Evolutionary conservation across 2,797 vertebrate species (phyloP), one percentile per base, ranked within the genome.

Genomic region (Lates japonicus): DNA sequence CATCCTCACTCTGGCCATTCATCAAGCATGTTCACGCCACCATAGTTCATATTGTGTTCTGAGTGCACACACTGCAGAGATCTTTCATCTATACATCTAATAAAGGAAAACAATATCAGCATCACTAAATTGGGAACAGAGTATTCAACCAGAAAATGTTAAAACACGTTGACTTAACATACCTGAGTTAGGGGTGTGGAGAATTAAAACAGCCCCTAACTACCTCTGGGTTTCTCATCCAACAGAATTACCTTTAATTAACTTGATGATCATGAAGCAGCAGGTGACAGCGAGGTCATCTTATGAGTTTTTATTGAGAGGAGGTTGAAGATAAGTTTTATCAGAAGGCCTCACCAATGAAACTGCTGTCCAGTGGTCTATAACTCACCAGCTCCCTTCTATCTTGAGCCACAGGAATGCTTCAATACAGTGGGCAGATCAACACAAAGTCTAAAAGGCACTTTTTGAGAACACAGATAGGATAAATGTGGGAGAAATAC

Each of bases 371-470:
- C 65, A 71, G 46, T 17, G 35, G 42, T 39, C 77, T 51, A 72
- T 86, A 86, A 82, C 68, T 90, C 81, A 90, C 65, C 52, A 54
- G 73, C 70, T 82, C 67, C 72, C 44, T 70, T 70, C 35, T n/a
- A 78, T 74, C 13, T n/a, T 46, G 70, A 87, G 83, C 55, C 70
- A 79, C 64, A 90, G 67, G 66, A 91, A 88, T 90, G 74, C n/a
- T 83, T 85, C 62, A n/a, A 71, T 41, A 49, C n/a, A 29, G 80
- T 88, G 81, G 85, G 83, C 1, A 51, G 54, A 82, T 83, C 37
- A 86, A 76, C 35, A 60, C 39, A 76, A 70, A 76, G 31, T 65
- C 42, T 54, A 52, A 74, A 62, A 76, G 11, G 22, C n/a, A 3
- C 25, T 73, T 77, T 79, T 74, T 70, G 11, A 57, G 20, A 68